Conservation (phyloP, 2,888 invertebrate species). For the Zygogramma bicolorata region DNA sequence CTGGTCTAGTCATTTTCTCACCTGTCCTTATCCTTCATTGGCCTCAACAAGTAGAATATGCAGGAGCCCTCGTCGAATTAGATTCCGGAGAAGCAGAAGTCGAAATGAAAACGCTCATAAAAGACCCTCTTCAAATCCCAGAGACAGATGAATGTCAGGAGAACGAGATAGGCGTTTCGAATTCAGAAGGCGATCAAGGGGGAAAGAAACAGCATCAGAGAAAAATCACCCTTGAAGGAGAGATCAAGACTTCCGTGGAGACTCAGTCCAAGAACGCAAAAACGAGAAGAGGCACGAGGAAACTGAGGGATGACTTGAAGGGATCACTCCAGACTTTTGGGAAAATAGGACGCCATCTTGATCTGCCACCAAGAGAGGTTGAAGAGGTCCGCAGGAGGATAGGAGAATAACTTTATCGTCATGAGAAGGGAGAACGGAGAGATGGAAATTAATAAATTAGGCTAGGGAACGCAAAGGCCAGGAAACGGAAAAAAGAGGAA, state of each 20-base stretch:
- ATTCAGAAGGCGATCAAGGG: constrained; percentile 58
- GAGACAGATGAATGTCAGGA: constrained; percentile 56
- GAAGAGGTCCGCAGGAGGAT: constrained; percentile 57
- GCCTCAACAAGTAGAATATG: constrained; percentile 52
- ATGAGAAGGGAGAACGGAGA: constrained; percentile 53
- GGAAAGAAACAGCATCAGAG: constrained; percentile 59
- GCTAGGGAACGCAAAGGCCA: constrained; percentile 50
- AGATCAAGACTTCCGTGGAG: constrained; percentile 57
- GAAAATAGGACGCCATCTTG: constrained; percentile 60
- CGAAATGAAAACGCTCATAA: constrained; percentile 60
- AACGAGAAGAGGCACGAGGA: constrained; percentile 56
- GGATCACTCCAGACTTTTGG: constrained; percentile 44
- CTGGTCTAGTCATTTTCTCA: too few relatives aligned
- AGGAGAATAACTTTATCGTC: constrained; percentile 51
- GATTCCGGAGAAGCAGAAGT: constrained; percentile 61
- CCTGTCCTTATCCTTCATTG: too few relatives aligned
- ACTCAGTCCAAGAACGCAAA: constrained; percentile 62
- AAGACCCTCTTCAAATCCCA: constrained; percentile 57
- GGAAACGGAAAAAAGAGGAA: constrained; percentile 57
- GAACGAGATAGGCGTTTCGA: constrained; percentile 65
- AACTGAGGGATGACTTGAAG: constrained; percentile 62
- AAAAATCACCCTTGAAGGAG: constrained; percentile 62
- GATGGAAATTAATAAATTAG: constrained; percentile 42
- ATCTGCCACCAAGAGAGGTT: constrained; percentile 56
- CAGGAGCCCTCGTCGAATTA: constrained; percentile 59